Evolutionary conservation across 2,888 invertebrate species (phyloP), one percentile per base, ranked within the genome.

Genomic region (Lampropteryx suffumata): DNA sequence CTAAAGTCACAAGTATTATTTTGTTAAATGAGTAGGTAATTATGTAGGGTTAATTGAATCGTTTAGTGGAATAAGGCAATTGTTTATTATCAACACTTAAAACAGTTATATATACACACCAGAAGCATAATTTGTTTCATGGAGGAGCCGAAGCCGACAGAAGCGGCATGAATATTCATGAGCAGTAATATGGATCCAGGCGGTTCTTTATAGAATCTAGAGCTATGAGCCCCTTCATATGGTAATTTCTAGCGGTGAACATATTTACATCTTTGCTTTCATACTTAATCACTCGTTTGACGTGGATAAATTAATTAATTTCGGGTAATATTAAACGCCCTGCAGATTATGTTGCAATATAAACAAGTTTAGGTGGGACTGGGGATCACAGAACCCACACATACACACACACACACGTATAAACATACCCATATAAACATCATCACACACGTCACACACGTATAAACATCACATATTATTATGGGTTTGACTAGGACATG

Each of bases 81-180:
- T 57, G 50, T 54, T 57, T 49, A 54, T 48, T 50, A 40, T 36
- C 27, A 54, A 50, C 55, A 48, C 33, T 51, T 29, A 45, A 34
- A 35, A 48, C 34, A 33, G 48, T 34, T 34, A 34, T 48, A 7
- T 9, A 49, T 30, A 44, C 34, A 50, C 45, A 48, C 50, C 48
- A 55, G 56, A 52, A 58, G 55, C 54, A 64, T 56, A 64, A 67
- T 64, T 66, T 60, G 62, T 62, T 62, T 51, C 50, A 59, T 48
- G 48, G 41, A 50, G 42, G 55, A 69, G 55, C 57, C 61, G 57
- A 49, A 69, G 55, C 55, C 61, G 57, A 50, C 34, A 41, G 50
- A 49, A 50, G 39, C 52, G 37, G 50, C 49, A 67, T 73, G 63
- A 71, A 73, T 73, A 73, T 73, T 67, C 70, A 73, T 68, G 55